Evolutionary conservation across 1,140 invertebrate genomes (phyloP), one percentile per base, ranked within the genome.

Genomic region (Papilio helenus): DNA sequence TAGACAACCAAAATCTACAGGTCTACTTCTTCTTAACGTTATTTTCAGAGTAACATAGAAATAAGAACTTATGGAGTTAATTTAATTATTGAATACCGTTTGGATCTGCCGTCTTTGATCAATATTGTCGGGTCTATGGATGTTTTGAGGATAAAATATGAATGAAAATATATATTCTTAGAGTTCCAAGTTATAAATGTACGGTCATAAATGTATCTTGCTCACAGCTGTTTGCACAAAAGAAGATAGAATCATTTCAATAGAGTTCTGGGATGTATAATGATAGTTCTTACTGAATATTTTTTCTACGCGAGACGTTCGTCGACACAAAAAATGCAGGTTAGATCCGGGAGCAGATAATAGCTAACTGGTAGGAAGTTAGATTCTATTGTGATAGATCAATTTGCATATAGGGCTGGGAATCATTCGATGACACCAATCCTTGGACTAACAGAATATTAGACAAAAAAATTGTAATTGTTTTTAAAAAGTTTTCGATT

Each of bases 161-260:
- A 65, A 26, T 61, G 23, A 26, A 65, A 61, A 23, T 16, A 65
- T 1, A 26, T 65, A 29, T 29, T 65, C 4, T 65, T 65, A 16
- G 3, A 14, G 23, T 29, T 65, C 26, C 12, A 68, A 68, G 23
- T 68, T 23, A 14, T 61, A 61, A 61, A 61, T 26, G 29, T 29
- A 29, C 14, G 61, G 4, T 29, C 14, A 16, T 65, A 65, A 26
- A 65, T 29, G 23, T 29, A 12, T 29, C 3, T 3, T 65, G 10
- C 29, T 3, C 14, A 65, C 61, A 65, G 61, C 26, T 68, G 61
- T 68, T 68, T 29, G 61, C 14, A 68, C 26, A 68, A 68, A 68
- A 16, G 23, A 23, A 26, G 4, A 29, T 29, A 34, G 61, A 68
- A 68, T 18, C 18, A 34, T 16, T 12, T 68, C 14, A 68, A 68